Base-by-base conservation (phyloP, 2,797 vertebrate genomes). In the Myotis findleyi region DNA sequence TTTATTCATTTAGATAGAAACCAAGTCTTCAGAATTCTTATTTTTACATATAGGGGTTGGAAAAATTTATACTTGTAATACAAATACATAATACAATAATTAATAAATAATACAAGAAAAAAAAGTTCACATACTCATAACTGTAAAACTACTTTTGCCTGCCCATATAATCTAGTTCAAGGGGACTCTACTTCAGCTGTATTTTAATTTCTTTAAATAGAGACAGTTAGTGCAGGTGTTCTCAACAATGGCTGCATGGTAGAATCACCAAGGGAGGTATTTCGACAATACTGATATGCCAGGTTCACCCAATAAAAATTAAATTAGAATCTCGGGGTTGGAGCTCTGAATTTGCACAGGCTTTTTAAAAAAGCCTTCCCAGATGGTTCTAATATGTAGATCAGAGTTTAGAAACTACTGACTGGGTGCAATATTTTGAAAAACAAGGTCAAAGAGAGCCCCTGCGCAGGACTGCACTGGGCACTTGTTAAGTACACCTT, bases 291-390 rank as follows among this genome's bases (percentile, higher is more conserved):
- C 12, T 89, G 33, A 2, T 71, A 76, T 87, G 41, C 20, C 16
- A 83, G 44, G 14, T 1, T 27, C 41, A 89, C 12, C n/a, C 36
- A 41, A 87, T 82, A 64, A 72, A 86, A 72, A 47, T 73, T 86
- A 86, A 96, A 86, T 79, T 79, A 86, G 68, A 92, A 75, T 83
- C 49, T 81, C 41, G 17, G 17, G 16, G 10, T 71, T 89, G 71
- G 21, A 13, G 20, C 11, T 91, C 85, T 72, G 53, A 53, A 20
- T 89, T 93, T 87, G 51, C 57, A 76, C 7, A 44, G 9, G 18
- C 9, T 64, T 92, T 69, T 72, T 36, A 4, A 23, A 87, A 80
- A 16, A 47, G 71, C 21, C 10, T 90, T 21, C 27, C n/a, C 47
- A 53, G 13, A 21, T 72, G 3, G 51, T 80, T 64, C 33, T 87